Percentiles rank a stretch among this genome's conserved stretches.
Evolutionary conservation across 2,797 vertebrate species (phyloP).

Genomic region (Simalia tracyae): DNA sequence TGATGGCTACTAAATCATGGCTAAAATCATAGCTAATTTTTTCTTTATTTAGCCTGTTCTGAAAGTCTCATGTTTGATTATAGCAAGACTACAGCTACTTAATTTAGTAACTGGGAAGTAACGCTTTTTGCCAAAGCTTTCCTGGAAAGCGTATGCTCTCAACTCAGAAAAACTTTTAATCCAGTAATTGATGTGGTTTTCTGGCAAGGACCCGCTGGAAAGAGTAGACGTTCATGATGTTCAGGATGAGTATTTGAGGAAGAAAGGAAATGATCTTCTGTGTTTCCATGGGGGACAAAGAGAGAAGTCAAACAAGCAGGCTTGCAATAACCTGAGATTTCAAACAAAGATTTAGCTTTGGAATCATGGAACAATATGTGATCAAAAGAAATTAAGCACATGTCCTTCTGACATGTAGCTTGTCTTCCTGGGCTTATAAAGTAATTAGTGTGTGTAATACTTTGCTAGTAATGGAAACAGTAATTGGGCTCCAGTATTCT

Average conservation of each 20-base stretch:
- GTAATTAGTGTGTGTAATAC: slow-evolving; percentile 26
- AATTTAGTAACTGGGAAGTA: background rate
- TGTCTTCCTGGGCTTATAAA: slow-evolving; percentile 21
- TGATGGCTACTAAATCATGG: background rate
- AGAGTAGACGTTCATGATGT: background rate
- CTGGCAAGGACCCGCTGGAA: background rate
- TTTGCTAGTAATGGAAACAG: slow-evolving; percentile 55
- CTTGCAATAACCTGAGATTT: background rate
- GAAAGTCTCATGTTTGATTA: background rate
- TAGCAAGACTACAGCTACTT: background rate
- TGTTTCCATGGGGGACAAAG: background rate
- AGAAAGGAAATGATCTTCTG: background rate
- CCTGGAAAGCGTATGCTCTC: background rate
- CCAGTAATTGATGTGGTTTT: background rate
- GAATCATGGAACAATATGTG: background rate
- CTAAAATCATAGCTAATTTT: background rate
- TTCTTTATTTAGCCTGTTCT: background rate
- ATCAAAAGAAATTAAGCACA: slow-evolving; percentile 35
- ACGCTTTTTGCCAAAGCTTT: background rate
- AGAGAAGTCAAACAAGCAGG: background rate
- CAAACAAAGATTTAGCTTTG: background rate
- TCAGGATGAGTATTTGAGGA: background rate
- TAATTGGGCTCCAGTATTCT: slow-evolving; percentile 36
- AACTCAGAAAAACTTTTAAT: background rate
- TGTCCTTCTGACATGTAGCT: slow-evolving; percentile 5